These are phyloP conservation scores for Babyrousa celebensis DNA, from an alignment of 2,797 vertebrate genomes.

Conservation along the genomic window DNA sequence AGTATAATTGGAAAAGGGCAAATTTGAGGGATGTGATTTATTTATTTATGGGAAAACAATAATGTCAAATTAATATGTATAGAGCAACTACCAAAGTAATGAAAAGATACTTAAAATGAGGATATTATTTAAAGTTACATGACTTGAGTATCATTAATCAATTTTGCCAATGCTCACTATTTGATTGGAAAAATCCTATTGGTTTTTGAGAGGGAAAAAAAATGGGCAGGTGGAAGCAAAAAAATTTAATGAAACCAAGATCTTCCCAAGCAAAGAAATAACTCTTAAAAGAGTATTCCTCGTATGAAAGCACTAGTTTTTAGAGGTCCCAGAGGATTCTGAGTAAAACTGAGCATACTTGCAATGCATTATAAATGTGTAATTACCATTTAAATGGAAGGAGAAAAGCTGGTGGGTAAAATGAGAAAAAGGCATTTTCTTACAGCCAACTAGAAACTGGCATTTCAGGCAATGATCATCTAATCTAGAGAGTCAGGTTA, in stretches of 20 bases:
- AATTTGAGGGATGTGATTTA: not conserved
- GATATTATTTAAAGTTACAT: conserved; percentile 47
- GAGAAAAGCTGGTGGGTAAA: conserved; percentile 88
- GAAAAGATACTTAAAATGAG: conserved; percentile 44
- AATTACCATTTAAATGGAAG: conserved; percentile 92
- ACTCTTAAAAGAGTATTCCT: not conserved
- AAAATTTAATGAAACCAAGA: conserved; percentile 4
- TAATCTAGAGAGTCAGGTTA: conserved; percentile 87
- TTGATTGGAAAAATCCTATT: conserved; percentile 28
- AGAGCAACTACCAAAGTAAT: not conserved
- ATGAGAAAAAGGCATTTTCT: conserved; percentile 87
- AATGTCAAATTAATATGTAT: not conserved
- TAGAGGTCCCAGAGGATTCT: conserved; percentile 85
- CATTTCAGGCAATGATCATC: conserved; percentile 85
- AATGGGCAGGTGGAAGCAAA: not conserved
- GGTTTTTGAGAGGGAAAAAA: not conserved
- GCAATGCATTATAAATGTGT: conserved; percentile 90
- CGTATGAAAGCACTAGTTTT: conserved; percentile 82
- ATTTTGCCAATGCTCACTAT: conserved; percentile 34
- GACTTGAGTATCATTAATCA: conserved; percentile 43
- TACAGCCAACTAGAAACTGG: conserved; percentile 83
- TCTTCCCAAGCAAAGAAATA: conserved; percentile 50
- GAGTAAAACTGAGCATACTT: conserved; percentile 86
- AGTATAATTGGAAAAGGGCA: conserved; percentile 34
- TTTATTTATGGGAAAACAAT: conserved; percentile 46